These are phyloP conservation scores for Eurystomus gularis DNA, from an alignment of 2,113 vertebrate species.

Conservation along the genomic window DNA sequence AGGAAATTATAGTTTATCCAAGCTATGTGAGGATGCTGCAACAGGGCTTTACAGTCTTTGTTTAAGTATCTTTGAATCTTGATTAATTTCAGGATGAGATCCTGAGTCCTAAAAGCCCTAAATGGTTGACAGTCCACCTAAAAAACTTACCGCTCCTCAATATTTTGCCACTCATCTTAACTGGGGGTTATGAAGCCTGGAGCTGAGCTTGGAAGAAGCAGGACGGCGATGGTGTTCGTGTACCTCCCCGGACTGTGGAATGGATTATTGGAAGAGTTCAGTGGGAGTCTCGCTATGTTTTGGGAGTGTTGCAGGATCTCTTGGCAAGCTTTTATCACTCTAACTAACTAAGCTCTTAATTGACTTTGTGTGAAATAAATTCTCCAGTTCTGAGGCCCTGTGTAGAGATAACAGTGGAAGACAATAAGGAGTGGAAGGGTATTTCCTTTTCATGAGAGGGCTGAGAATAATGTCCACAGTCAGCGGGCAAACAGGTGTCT, in stretches of 20 bases:
- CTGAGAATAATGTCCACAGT: neutral
- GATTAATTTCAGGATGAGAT: neutral
- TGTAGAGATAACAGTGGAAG: neutral
- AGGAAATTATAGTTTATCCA: neutral
- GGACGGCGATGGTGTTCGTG: neutral
- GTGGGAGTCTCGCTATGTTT: neutral
- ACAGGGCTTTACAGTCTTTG: neutral
- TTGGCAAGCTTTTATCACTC: constrained; percentile 6
- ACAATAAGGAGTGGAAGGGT: neutral
- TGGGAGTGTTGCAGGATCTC: neutral
- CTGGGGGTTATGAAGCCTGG: neutral
- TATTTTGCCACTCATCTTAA: neutral
- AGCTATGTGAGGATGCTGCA: neutral
- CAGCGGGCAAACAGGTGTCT: neutral
- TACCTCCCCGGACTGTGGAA: neutral
- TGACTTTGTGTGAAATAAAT: neutral
- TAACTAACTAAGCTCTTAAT: neutral
- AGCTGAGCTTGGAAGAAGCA: neutral
- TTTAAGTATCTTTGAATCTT: neutral
- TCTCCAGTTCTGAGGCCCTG: neutral
- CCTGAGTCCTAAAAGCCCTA: neutral
- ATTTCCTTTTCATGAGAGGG: neutral
- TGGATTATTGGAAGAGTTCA: neutral
- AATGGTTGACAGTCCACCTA: neutral
- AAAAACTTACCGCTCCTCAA: neutral